These are phyloP conservation scores for Enteromius viviparus DNA, from an alignment of 2,797 vertebrate species.

Conservation along the genomic window DNA sequence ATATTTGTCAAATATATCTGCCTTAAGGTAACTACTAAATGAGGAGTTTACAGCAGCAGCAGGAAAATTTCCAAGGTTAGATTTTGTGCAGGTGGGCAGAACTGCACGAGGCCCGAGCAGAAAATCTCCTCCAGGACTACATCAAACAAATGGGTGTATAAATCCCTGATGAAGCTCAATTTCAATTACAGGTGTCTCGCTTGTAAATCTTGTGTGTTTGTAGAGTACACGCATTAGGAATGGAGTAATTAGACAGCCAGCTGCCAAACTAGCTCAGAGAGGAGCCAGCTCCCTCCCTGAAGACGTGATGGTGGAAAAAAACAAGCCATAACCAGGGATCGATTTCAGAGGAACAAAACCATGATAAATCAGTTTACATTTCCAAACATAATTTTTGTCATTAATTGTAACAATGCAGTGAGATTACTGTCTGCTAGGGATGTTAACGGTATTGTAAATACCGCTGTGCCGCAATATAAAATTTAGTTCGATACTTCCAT, in stretches of 20 bases:
- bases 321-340: conserved; percentile 5
- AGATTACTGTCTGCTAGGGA: too few relatives aligned
- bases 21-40: conserved; percentile 14
- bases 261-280: conserved; percentile 28
- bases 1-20: too few relatives aligned
- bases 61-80: conserved; percentile 14
- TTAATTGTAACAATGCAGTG: too few relatives aligned
- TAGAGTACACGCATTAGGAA: conserved; percentile 32
- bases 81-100: conserved; percentile 25
- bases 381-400: too few relatives aligned
- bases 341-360: conserved; percentile 7
- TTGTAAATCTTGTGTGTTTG: conserved; percentile 46
- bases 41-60: background rate
- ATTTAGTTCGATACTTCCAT: too few relatives aligned
- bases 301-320: background rate
- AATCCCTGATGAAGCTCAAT: conserved; percentile 47
- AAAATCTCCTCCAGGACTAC: conserved; percentile 33
- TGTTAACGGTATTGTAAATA: too few relatives aligned
- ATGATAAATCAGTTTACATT: background rate
- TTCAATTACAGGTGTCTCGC: conserved; percentile 49
- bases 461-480: too few relatives aligned
- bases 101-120: conserved; percentile 10
- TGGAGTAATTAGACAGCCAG: conserved; percentile 49
- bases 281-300: conserved; percentile 9
- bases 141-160: conserved; percentile 51